Conservation (phyloP, 1,140 invertebrate genomes). For the Drosophila athabasca region DNA sequence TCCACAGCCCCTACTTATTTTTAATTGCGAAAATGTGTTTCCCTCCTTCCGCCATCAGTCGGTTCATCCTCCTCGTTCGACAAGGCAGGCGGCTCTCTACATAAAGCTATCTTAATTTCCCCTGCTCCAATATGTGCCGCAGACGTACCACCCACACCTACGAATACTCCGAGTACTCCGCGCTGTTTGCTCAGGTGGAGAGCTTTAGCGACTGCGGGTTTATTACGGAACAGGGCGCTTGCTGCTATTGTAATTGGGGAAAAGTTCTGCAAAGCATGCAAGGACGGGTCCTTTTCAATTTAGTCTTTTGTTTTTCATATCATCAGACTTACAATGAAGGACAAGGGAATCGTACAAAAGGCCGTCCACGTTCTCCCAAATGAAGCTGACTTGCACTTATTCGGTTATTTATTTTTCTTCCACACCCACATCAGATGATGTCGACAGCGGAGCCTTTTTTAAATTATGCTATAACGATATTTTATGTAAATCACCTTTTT, state of each 20-base stretch:
- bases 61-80: too few species aligned
- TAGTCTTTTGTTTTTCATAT: constrained; percentile 18
- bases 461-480: not conserved
- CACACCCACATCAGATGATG: too few species aligned
- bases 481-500: constrained; percentile 1
- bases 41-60: too few species aligned
- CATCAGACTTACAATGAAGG: not conserved
- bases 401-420: not conserved
- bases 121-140: too few species aligned
- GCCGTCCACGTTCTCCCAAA: not conserved
- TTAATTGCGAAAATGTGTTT: too few species aligned
- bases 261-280: constrained; percentile 13
- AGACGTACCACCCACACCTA: too few species aligned
- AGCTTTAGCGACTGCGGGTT: constrained; percentile 7
- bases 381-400: constrained; percentile 19
- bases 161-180: too few species aligned
- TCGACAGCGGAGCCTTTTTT: not conserved
- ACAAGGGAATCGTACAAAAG: too few species aligned
- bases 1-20: too few species aligned
- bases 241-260: constrained; percentile 2
- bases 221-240: constrained; percentile 2
- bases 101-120: too few species aligned
- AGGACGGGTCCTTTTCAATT: constrained; percentile 46
- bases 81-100: too few species aligned
- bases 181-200: constrained; percentile 22